phyloP scores from a whole-genome alignment of 2,888 invertebrate species.

The Neocrepidodera transversa region DNA sequence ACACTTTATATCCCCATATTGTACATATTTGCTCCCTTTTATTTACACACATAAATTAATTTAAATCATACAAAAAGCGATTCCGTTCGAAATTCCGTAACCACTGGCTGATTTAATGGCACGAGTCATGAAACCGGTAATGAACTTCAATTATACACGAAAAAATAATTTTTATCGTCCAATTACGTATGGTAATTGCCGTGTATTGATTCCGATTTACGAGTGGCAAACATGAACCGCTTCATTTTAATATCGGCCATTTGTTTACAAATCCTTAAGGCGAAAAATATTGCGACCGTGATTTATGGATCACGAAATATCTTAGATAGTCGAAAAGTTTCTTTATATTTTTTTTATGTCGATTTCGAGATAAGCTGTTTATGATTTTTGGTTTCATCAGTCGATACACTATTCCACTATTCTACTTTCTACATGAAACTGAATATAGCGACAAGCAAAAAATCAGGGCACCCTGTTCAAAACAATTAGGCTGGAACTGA shows the following conservation, averaged over 20 bases:
- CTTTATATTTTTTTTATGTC: too few species aligned
- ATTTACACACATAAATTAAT: slow-evolving; percentile 12
- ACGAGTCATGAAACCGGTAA: slow-evolving; percentile 31
- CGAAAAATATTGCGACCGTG: neutral
- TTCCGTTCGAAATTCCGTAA: slow-evolving; percentile 24
- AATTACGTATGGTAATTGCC: slow-evolving; percentile 34
- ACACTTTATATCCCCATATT: too few species aligned
- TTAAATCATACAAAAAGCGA: slow-evolving; percentile 25
- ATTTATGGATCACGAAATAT: slow-evolving; percentile 21
- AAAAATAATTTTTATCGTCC: slow-evolving; percentile 35
- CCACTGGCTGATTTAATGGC: slow-evolving; percentile 33
- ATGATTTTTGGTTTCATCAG: too few species aligned
- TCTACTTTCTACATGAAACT: too few species aligned
- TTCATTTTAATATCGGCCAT: slow-evolving; percentile 14
- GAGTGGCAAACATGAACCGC: slow-evolving; percentile 32
- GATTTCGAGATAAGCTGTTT: too few species aligned
- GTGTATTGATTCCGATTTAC: slow-evolving; percentile 33
- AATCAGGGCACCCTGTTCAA: too few species aligned
- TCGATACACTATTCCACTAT: too few species aligned
- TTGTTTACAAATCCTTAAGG: slow-evolving; percentile 28
- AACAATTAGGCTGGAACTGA: too few species aligned
- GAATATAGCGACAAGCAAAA: too few species aligned
- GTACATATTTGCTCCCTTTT: neutral
- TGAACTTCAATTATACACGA: slow-evolving; percentile 32
- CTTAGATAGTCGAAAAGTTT: too few species aligned